Evolutionary conservation across 2,113 vertebrate genomes (phyloP).

Genomic region (Sialia sialis): DNA sequence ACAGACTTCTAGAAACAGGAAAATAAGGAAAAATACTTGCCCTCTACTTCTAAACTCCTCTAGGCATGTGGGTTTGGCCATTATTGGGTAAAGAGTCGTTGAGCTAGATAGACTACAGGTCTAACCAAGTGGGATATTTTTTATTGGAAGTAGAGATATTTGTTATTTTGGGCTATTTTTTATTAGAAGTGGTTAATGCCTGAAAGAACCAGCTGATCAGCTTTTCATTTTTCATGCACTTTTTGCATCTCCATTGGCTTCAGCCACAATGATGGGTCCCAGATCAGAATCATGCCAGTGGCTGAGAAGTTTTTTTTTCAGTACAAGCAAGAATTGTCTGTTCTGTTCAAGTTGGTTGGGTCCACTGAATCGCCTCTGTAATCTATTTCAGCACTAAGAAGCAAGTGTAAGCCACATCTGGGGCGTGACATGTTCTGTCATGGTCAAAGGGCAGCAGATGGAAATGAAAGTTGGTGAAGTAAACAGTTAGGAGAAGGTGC

Average conservation of each 20-base stretch:
- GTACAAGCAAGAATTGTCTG: not conserved
- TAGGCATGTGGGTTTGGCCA: not conserved
- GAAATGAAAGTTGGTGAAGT: not conserved
- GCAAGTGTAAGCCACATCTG: not conserved
- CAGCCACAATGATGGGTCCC: not conserved
- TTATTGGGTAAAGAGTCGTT: not conserved
- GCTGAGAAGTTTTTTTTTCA: not conserved
- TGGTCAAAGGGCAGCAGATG: not conserved
- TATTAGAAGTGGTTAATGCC: not conserved
- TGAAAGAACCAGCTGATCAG: not conserved
- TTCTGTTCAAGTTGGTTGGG: not conserved
- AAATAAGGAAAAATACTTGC: not conserved
- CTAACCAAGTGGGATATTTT: not conserved
- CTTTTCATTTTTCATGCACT: not conserved
- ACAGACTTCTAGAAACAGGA: not conserved
- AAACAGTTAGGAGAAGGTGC: not conserved
- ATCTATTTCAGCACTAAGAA: not conserved
- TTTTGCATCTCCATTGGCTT: not conserved
- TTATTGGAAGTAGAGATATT: not conserved
- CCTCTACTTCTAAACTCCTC: not conserved
- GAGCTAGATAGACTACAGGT: not conserved
- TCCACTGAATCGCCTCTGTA: not conserved
- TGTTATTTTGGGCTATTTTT: not conserved
- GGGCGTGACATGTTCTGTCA: not conserved
- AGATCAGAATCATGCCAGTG: not conserved